Percentiles rank a stretch among this genome's conserved stretches.
Evolutionary conservation across 2,888 invertebrate genomes (phyloP).

Genomic region (Spialia ferax): DNA sequence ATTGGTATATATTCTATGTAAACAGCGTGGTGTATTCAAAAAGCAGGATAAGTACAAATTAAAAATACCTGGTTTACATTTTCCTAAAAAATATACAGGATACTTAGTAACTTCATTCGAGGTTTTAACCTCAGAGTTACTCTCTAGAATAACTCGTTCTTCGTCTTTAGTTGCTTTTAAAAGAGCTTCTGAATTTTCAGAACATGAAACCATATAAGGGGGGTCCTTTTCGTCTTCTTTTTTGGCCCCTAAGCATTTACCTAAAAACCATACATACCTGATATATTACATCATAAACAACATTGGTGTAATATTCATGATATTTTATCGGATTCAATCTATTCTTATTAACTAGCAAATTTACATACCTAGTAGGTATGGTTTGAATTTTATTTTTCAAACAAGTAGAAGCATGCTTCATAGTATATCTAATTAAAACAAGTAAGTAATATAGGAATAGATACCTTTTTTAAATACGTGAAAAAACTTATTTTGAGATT

Average conservation of each 20-base stretch:
- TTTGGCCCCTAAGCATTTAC: conserved; percentile 60
- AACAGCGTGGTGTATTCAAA: background rate
- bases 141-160: conserved; percentile 26
- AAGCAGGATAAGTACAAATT: background rate
- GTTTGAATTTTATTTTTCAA: too few species aligned
- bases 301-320: too few species aligned
- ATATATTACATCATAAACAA: too few species aligned
- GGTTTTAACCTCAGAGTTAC: conserved; percentile 30
- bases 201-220: conserved; percentile 55
- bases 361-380: too few species aligned
- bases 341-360: too few species aligned
- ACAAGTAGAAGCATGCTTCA: too few species aligned
- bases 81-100: conserved; percentile 65
- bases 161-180: background rate
- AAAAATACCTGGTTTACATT: conserved; percentile 72
- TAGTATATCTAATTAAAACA: too few species aligned
- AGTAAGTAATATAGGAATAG: background rate
- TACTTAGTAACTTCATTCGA: conserved; percentile 49
- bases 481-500: conserved; percentile 58
- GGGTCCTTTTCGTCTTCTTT: conserved; percentile 59
- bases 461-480: conserved; percentile 57
- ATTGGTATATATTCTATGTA: too few species aligned
- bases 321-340: too few species aligned
- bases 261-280: conserved; percentile 49
- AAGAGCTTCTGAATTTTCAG: conserved; percentile 41